Percentiles rank a stretch among this genome's conserved stretches.
phyloP scores from a whole-genome alignment of 2,888 invertebrate genomes.

The Thereva unica region DNA sequence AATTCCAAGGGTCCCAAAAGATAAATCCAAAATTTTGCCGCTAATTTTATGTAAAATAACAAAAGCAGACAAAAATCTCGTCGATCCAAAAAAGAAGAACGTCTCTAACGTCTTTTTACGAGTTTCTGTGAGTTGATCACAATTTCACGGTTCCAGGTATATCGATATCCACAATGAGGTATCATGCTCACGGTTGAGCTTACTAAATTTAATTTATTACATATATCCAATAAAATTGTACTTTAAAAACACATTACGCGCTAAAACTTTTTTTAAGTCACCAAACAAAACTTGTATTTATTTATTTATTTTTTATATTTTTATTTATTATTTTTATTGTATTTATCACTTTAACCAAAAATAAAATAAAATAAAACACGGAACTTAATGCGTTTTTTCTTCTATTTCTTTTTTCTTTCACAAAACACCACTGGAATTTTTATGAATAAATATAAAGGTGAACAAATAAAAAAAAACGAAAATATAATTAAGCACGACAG shows the following conservation, averaged over 20 bases:
- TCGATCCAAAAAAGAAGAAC: constrained; percentile 21
- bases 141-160: constrained; percentile 92
- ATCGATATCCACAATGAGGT: constrained; percentile 75
- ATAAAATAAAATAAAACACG: no score
- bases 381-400: no score
- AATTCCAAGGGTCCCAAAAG: constrained; percentile 29
- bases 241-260: background rate
- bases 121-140: constrained; percentile 91
- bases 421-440: no score
- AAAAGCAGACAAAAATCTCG: constrained; percentile 32
- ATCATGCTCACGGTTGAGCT: constrained; percentile 60
- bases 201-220: constrained; percentile 42
- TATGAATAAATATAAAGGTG: no score
- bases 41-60: constrained; percentile 20
- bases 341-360: no score
- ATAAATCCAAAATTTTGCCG: constrained; percentile 27
- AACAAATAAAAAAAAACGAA: no score
- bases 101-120: constrained; percentile 85
- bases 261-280: background rate
- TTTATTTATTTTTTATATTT: constrained; percentile 21
- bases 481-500: no score
- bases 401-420: no score
- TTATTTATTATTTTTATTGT: background rate
- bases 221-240: constrained; percentile 40
- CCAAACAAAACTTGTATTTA: constrained; percentile 32